Base-by-base conservation (phyloP, 1,140 invertebrate genomes). In the Drosophila suzukii region DNA sequence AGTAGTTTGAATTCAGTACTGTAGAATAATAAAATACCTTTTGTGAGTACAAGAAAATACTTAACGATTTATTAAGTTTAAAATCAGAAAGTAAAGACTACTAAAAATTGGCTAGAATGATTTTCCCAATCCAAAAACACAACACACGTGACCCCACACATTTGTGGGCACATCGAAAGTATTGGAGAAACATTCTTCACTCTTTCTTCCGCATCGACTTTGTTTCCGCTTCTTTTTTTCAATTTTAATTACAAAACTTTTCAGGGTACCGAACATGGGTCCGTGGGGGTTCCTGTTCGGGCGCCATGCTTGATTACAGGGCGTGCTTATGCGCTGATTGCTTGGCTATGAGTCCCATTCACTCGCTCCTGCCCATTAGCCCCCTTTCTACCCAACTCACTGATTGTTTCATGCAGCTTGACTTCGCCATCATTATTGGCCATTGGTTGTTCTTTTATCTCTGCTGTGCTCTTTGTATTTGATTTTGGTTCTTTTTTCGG, bases 171-270 rank as follows among this genome's bases (percentile, higher is more conserved):
- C 20, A 13, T 41, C 44, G 34, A 57, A 59, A 59, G 38, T 65
- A 63, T 41, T 39, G 41, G 46, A 54, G 61, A 67, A 89, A 43
- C 60, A 73, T 89, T 79, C 62, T 59, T 67, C 41, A 75, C 62
- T 65, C 65, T 51, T 81, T 81, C 73, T 74, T 70, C 66, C 27
- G 72, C 46, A 32, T 43, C 15, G 30, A 32, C 57, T 60, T 78
- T 61, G 49, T 49, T 61, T 57, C 49, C 55, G 5, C 27, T 27
- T 46, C 55, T 68, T 65, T 83, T 84, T 77, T 73, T 49, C 78
- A 90, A 85, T 89, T 89, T 89, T 89, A 89, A 89, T 89, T 89
- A 81, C 88, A 90, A 89, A 89, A 89, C 85, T 89, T 89, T 89
- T 90, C 71, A 32, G 49, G 13, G 43, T 46, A 36, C 5, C 0